Percentiles rank a stretch among this genome's conserved stretches.
Conservation (phyloP, 1,140 invertebrate genomes). For the Pseudomyrmex dendroicus region DNA sequence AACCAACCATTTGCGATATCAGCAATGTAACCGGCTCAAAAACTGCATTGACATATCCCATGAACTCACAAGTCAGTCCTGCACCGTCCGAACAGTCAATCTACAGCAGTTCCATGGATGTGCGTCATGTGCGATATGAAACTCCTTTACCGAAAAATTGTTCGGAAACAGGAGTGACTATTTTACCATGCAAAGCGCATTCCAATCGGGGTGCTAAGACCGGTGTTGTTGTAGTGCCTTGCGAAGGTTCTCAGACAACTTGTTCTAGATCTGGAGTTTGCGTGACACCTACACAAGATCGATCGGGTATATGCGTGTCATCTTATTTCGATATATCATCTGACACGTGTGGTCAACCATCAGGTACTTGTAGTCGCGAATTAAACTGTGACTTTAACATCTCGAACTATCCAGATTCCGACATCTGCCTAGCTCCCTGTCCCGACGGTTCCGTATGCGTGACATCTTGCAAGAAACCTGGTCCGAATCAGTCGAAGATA, state of each 20-base stretch:
- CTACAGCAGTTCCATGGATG: constrained; percentile 76
- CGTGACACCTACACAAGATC: constrained; percentile 78
- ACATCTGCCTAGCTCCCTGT: constrained; percentile 76
- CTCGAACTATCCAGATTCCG: constrained; percentile 70
- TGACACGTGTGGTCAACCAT: constrained; percentile 74
- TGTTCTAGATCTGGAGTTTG: constrained; percentile 78
- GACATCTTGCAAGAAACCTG: constrained; percentile 76
- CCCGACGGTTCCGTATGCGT: constrained; percentile 76
- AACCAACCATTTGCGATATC: constrained; percentile 74
- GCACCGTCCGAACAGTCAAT: constrained; percentile 73
- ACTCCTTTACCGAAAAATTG: constrained; percentile 68
- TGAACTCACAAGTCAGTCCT: constrained; percentile 63
- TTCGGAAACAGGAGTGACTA: constrained; percentile 80
- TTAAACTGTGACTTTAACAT: constrained; percentile 75
- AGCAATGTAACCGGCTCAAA: constrained; percentile 65
- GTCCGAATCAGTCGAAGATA: constrained; percentile 64
- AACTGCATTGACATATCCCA: constrained; percentile 76
- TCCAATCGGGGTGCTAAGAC: constrained; percentile 77
- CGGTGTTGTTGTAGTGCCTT: constrained; percentile 82
- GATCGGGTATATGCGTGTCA: constrained; percentile 80
- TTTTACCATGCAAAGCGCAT: constrained; percentile 80
- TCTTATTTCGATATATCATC: constrained; percentile 75
- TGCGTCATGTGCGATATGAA: constrained; percentile 79
- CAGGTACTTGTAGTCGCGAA: constrained; percentile 77
- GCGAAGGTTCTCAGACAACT: constrained; percentile 69